Evolutionary conservation across 1,140 invertebrate genomes (phyloP), one percentile per base, ranked within the genome.

Genomic region (Muscidifurax raptorellus): DNA sequence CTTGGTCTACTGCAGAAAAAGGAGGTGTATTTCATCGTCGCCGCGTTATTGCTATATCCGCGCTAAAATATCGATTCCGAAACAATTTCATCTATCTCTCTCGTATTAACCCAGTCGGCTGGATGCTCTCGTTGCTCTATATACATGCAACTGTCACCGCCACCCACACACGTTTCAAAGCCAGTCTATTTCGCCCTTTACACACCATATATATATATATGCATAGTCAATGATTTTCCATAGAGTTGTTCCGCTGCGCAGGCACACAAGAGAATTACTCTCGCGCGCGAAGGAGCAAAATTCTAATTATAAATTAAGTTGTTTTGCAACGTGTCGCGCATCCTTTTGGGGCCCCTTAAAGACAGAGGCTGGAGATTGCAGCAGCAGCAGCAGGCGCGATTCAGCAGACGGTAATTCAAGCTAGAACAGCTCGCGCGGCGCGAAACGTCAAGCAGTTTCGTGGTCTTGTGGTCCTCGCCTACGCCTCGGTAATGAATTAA

Each of bases 401-500:
- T 83, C 75, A 22, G 30, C 74, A 89, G 88, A 85, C 81, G 82
- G 87, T 89, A 88, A 88, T 87, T 88, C 81, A 59, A 86, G 86
- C 28, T 69, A 18, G 6, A 59, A 22, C 36, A 9, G 0, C 36
- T 40, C 79, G 81, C 86, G 85, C 82, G 86, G 86, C 81, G 85
- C 85, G 84, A 87, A 87, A 89, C 89, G 88, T 89, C 87, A 88
- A 90, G 88, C 86, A 91, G 87, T 90, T 90, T 83, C 86, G 86
- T 77, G 85, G 85, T 86, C 76, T 88, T 83, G 87, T 80, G 72
- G 84, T 86, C 85, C 81, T 84, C 78, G 6, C 64, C n/a, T n/a
- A 44, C 40, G 5, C 36, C 40, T 75, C 72, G 18, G 87, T 90
- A 91, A 91, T 90, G 90, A 91, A 92, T 91, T 88, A 90, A 90